Evolutionary conservation across 2,113 vertebrate genomes (phyloP), one percentile per base, ranked within the genome.

Genomic region (Hemibagrus wyckioides): DNA sequence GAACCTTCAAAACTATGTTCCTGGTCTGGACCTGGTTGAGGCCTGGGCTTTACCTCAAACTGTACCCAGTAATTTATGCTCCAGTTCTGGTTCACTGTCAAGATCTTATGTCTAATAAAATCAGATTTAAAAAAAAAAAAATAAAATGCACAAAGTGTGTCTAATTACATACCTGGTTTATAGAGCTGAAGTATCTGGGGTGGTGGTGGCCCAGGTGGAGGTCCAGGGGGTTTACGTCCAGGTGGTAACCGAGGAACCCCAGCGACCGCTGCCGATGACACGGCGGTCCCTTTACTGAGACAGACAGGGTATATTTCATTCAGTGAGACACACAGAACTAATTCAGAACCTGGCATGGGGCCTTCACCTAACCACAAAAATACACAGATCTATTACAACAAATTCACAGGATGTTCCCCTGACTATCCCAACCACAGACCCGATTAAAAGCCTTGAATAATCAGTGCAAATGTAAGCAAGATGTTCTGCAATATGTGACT

Each of bases 211-310:
- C 98, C 98, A 4, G 98, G 98, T 0, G 98, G 98, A 44, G 98
- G 98, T 0, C 98, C 98, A 0, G 98, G 98, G 0, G 98, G 98
- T 56, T 99, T 99, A 91, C 96, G 97, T 57, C 98, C 98, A 15
- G 97, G 96, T 76, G 97, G 98, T 84, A 99, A 94, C 63, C 98
- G 97, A 11, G 97, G 98, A 86, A 99, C 95, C 41, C 97, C 97
- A 30, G 95, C 94, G 2, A 94, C 84, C 92, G 96, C 59, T 23
- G 96, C 96, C 21, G 95, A 92, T 44, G 96, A 94, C 21, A 96
- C 92, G 33, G 95, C 41, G 92, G 94, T 85, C 89, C 94, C 91
- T 88, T 95, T 96, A 63, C 95, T 96, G 86, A 85, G 92, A 90
- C 61, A 87, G 92, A 82, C 92, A 94, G 90, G 23, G 85, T 39